A percentile compares a stretch with the other conserved stretches of the same genome.
Evolutionary conservation across 2,113 vertebrate genomes (phyloP).

Genomic region (Pelvicachromis taeniatus): DNA sequence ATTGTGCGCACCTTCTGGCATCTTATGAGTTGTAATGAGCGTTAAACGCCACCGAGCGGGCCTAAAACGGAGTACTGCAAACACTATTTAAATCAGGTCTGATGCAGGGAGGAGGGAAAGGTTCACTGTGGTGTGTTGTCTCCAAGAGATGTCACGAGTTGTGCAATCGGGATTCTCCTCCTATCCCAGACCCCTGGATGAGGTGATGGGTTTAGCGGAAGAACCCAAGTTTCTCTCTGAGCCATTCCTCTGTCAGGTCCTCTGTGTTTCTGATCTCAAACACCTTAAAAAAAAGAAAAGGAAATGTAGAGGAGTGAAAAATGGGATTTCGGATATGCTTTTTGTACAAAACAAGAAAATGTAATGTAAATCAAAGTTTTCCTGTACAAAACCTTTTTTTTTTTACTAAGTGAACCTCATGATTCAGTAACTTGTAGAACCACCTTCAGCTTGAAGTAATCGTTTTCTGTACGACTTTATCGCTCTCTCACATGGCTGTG

Average conservation of each 20-base stretch:
- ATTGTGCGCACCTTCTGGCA: not conserved
- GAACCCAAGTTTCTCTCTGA: constrained; percentile 91
- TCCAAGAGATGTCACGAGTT: constrained; percentile 29
- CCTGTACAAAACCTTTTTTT: no score
- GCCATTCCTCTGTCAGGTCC: constrained; percentile 97
- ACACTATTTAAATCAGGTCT: constrained; percentile 44
- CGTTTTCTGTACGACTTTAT: not conserved
- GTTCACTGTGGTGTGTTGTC: constrained; percentile 37
- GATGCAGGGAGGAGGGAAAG: constrained; percentile 24
- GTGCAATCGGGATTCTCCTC: constrained; percentile 36
- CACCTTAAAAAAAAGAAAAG: constrained; percentile 74
- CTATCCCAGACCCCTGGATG: not conserved
- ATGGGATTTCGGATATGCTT: not conserved
- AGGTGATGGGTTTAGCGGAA: constrained; percentile 77
- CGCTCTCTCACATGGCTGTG: not conserved
- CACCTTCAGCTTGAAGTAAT: no score
- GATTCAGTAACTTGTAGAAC: no score
- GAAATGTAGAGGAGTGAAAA: no score
- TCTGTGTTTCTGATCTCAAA: constrained; percentile 98
- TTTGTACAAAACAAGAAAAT: not conserved
- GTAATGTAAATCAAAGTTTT: no score
- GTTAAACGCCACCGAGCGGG: not conserved
- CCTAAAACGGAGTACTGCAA: not conserved
- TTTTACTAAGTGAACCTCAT: no score
- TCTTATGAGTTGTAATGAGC: not conserved